Evolutionary conservation across 2,113 vertebrate genomes (phyloP), one percentile per base, ranked within the genome.

Genomic region (Chaenogobius annularis): DNA sequence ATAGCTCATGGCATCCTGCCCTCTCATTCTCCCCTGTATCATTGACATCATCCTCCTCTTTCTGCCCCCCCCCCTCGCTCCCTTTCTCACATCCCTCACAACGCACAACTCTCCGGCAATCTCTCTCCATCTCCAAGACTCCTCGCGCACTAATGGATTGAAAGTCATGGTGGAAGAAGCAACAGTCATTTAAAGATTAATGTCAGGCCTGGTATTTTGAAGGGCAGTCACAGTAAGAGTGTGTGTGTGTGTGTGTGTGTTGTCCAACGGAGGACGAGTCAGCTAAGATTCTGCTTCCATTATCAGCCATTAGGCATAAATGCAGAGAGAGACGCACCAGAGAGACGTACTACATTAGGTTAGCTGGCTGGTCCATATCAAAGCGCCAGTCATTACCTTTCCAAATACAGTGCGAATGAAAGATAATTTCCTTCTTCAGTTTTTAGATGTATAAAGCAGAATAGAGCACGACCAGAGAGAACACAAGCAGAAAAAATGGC

Each of bases 171-270:
- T 58, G 73, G 85, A 86, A 89, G 90, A 92, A 85, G 83, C 88
- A 86, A 90, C 87, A 91, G 87, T 88, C 90, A 91, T 92, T 90
- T 91, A 91, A 92, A 93, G 91, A 94, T 91, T 88, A 91, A 92
- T 91, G 85, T 87, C 85, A 84, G 84, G 74, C 83, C 75, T 76
- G 77, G 85, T 88, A 87, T 91, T 91, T 79, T 92, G 88, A 93
- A 92, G 90, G 91, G 89, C 88, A 84, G 82, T 72, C 74, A 69
- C 74, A 68, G 70, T 56, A 47, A 69, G 23, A 48, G 58, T 50
- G 55, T 69, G 66, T 3, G 66, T 15, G 68, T 31, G 52, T 43
- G 67, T 78, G 61, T 58, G 58, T 54, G 48, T 64, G 67, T 73
- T 43, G 50, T 43, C 23, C 46, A 13, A 66, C 61, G 75, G 54